Evolutionary conservation across 2,888 invertebrate species (phyloP), one percentile per base, ranked within the genome.

Genomic region (Pristionchus arcanus): DNA sequence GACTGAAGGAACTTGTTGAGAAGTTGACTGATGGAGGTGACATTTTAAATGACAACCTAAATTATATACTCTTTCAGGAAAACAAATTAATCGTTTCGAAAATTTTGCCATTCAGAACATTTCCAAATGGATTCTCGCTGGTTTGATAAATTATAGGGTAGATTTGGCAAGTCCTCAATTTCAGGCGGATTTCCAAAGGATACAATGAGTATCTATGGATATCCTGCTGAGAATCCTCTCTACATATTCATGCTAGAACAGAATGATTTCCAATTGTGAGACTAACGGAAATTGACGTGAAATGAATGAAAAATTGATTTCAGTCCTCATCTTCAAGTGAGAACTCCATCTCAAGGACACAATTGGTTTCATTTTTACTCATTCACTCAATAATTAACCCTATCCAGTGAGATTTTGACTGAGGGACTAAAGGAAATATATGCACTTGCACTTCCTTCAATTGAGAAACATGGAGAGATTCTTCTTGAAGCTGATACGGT

Each of bases 61-160:
- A 9, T 74, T 37, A 1, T 3, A 7, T 74, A 5, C 7, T 0
- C 4, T 55, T 31, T 34, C 59, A 85, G 84, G 84, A 34, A 63
- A 34, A 34, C 25, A 15, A 21, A 59, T 13, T 25, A 34, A 85
- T 85, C 25, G 31, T 25, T 85, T 85, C 84, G 84, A 85, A 34
- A 85, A 85, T 25, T 59, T 28, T 21, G 59, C 37, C 7, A 55
- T 85, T 34, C 59, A 59, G 28, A 85, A 85, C 16, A 85, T 85
- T 19, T 85, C 84, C 5, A 59, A 55, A 59, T 85, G 84, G 84
- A 85, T 85, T 59, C n/a, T 85, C 49, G 84, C 59, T 21, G 59
- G 59, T 85, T 9, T 1, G 49, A 31, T 21, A 5, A 71, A 63
- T 34, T 19, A 21, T 68, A 25, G 37, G 74, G 7, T 71, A 71